Conservation (phyloP, 2,797 vertebrate genomes). For the Notamacropus eugenii region DNA sequence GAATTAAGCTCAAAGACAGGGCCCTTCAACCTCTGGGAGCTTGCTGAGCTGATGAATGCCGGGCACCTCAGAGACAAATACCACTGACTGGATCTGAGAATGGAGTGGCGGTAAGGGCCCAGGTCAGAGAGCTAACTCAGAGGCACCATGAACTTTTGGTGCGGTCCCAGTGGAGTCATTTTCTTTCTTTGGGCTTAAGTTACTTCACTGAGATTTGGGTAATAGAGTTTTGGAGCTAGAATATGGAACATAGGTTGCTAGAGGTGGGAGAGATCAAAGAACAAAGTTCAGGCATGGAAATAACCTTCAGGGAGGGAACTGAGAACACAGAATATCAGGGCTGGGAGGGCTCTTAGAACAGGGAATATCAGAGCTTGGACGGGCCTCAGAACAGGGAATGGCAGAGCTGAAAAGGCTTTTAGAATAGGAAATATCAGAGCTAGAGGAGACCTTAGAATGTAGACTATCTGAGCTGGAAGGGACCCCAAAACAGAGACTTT, state of each 20-base stretch:
- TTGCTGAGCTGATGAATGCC: not conserved
- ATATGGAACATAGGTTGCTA: not conserved
- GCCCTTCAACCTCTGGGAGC: not conserved
- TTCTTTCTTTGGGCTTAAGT: not conserved
- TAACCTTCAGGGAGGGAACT: not conserved
- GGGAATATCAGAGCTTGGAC: not conserved
- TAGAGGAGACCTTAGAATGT: not conserved
- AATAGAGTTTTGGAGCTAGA: not conserved
- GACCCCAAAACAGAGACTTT: not conserved
- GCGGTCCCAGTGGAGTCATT: no score
- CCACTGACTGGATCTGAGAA: not conserved
- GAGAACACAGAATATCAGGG: not conserved
- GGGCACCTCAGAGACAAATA: not conserved
- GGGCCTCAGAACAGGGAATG: not conserved
- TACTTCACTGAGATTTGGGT: not conserved
- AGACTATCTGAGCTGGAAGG: not conserved
- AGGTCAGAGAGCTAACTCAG: not conserved
- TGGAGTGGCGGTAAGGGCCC: not conserved
- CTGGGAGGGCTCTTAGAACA: no score
- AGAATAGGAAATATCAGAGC: not conserved
- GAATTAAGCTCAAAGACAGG: not conserved
- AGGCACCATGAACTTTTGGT: not conserved
- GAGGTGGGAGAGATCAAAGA: not conserved
- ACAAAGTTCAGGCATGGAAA: not conserved
- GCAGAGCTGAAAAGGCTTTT: not conserved